phyloP scores from a whole-genome alignment of 1,140 invertebrate species.

The Frieseomelitta varia region DNA sequence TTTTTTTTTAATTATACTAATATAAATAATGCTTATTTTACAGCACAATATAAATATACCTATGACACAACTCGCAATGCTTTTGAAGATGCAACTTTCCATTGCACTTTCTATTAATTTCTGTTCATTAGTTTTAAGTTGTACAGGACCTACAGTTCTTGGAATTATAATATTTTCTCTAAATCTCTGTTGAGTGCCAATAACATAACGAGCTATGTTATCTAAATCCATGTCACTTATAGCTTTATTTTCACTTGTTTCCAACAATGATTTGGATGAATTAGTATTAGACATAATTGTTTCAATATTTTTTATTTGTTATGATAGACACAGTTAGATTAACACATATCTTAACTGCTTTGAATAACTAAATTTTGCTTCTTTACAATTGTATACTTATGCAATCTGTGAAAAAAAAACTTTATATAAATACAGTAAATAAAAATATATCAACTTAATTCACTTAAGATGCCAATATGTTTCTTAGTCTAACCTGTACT shows the following conservation, averaged over 20 bases:
- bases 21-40: conserved; percentile 4
- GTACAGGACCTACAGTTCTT: conserved; percentile 87
- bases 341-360: background rate
- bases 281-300: conserved; percentile 44
- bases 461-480: background rate
- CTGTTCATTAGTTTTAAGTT: conserved; percentile 93
- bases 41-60: conserved; percentile 36
- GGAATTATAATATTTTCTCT: conserved; percentile 93
- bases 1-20: background rate
- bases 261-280: conserved; percentile 12
- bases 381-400: background rate
- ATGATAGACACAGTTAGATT: background rate
- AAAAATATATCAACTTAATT: background rate
- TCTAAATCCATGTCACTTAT: conserved; percentile 72
- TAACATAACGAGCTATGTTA: conserved; percentile 73
- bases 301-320: background rate
- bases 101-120: conserved; percentile 92
- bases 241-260: conserved; percentile 13
- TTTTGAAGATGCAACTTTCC: conserved; percentile 97
- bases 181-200: conserved; percentile 82
- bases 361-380: background rate
- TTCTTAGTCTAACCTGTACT: conserved; percentile 7
- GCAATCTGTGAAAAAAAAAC: background rate
- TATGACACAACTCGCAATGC: conserved; percentile 92
- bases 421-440: background rate